Percentiles rank a stretch among this genome's conserved stretches.
Conservation (phyloP, 1,140 invertebrate genomes). For the Zaprionus capensis region DNA sequence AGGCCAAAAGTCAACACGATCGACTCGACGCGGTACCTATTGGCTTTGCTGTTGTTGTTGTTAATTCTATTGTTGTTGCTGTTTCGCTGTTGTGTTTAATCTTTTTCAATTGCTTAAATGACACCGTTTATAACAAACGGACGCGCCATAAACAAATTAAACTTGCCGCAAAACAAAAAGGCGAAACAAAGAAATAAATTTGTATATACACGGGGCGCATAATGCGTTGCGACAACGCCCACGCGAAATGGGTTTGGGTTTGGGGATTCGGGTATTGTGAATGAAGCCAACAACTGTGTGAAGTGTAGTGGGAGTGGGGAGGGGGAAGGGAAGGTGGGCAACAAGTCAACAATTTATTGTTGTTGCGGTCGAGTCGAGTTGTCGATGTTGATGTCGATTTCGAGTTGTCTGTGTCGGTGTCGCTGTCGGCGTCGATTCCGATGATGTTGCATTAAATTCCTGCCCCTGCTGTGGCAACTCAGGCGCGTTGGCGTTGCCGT, state of each 20-base stretch:
- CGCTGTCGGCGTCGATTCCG: slow-evolving; percentile 44
- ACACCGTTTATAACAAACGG: slow-evolving; percentile 73
- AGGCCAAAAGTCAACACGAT: slow-evolving; percentile 77
- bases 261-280: slow-evolving; percentile 32
- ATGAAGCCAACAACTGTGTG: slow-evolving; percentile 68
- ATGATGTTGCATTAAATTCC: slow-evolving; percentile 79
- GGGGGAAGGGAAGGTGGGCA: slow-evolving; percentile 20
- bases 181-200: slow-evolving; percentile 27
- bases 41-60: not conserved
- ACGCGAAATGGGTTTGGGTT: not conserved
- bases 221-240: slow-evolving; percentile 75
- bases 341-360: slow-evolving; percentile 64
- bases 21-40: slow-evolving; percentile 24
- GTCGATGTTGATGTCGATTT: slow-evolving; percentile 52
- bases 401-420: slow-evolving; percentile 7
- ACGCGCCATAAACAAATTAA: slow-evolving; percentile 74
- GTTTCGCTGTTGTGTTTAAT: slow-evolving; percentile 17
- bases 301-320: not conserved
- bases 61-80: not conserved
- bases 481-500: slow-evolving; percentile 48
- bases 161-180: slow-evolving; percentile 43
- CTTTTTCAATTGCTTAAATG: slow-evolving; percentile 49
- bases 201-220: slow-evolving; percentile 34
- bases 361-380: slow-evolving; percentile 58
- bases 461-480: slow-evolving; percentile 57